Evolutionary conservation across 2,113 vertebrate species (phyloP).

Genomic region (Shinisaurus crocodilurus): DNA sequence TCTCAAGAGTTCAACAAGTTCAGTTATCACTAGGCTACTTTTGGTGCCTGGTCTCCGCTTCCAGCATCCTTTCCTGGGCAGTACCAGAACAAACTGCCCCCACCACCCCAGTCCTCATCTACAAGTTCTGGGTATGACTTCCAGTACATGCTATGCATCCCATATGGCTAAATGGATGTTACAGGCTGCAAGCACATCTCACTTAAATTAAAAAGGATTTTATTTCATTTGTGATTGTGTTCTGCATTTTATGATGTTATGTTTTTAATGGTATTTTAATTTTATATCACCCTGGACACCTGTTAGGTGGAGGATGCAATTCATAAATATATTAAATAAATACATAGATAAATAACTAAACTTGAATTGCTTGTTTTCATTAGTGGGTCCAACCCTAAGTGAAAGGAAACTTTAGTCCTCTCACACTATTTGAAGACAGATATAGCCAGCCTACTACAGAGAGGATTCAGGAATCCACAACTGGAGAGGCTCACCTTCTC

Average conservation of each 20-base stretch:
- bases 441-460: neutral
- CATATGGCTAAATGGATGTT: neutral
- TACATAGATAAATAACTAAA: neutral
- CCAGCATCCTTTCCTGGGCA: neutral
- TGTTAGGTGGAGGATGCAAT: neutral
- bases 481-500: neutral
- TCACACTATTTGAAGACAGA: neutral
- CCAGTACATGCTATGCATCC: neutral
- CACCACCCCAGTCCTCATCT: neutral
- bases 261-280: neutral
- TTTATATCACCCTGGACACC: neutral
- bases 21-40: neutral
- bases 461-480: neutral
- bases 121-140: neutral
- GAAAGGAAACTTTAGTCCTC: neutral
- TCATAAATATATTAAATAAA: neutral
- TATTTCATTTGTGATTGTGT: neutral
- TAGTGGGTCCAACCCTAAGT: neutral
- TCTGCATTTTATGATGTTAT: neutral
- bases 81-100: neutral
- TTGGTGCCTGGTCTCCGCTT: neutral
- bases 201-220: neutral
- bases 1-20: neutral
- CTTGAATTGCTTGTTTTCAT: neutral
- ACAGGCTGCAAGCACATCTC: neutral